phyloP scores from a whole-genome alignment of 2,797 vertebrate species.

The Champsocephalus esox region DNA sequence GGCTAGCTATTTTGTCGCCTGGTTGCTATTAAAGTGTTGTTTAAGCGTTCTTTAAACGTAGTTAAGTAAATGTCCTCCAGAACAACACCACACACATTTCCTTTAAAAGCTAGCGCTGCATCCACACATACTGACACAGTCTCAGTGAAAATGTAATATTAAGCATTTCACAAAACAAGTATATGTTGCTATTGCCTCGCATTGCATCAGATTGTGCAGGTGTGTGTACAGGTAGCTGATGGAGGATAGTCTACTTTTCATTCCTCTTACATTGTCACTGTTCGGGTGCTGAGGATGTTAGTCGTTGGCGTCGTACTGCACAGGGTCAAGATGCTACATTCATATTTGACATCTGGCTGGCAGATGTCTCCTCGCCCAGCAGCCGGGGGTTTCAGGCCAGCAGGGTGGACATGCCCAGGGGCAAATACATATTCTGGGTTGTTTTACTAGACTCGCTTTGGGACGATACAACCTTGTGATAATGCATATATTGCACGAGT shows the following conservation, averaged over 20 bases:
- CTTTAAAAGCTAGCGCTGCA: slow-evolving; percentile 4
- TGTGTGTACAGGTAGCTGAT: neutral
- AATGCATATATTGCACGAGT: neutral
- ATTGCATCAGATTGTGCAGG: slow-evolving; percentile 15
- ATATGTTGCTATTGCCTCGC: neutral
- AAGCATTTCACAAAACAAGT: slow-evolving; percentile 2
- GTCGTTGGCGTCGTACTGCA: neutral
- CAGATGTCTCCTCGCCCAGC: slow-evolving; percentile 21
- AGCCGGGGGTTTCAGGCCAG: slow-evolving; percentile 17
- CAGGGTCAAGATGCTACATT: slow-evolving; percentile 9
- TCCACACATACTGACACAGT: neutral
- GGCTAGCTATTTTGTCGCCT: too few relatives aligned
- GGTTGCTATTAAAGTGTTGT: too few relatives aligned
- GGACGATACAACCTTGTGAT: neutral
- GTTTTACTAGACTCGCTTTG: slow-evolving; percentile 26
- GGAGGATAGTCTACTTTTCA: neutral
- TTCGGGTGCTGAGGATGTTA: neutral
- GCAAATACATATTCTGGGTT: slow-evolving; percentile 60
- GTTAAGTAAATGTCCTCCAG: neutral
- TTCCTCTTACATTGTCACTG: neutral
- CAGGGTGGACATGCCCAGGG: slow-evolving; percentile 40
- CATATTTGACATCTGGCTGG: slow-evolving; percentile 19
- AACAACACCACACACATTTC: neutral
- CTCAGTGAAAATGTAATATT: neutral
- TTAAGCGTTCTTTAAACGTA: too few relatives aligned